phyloP scores from a whole-genome alignment of 2,888 invertebrate species.

The Drosophila percnosoma region DNA sequence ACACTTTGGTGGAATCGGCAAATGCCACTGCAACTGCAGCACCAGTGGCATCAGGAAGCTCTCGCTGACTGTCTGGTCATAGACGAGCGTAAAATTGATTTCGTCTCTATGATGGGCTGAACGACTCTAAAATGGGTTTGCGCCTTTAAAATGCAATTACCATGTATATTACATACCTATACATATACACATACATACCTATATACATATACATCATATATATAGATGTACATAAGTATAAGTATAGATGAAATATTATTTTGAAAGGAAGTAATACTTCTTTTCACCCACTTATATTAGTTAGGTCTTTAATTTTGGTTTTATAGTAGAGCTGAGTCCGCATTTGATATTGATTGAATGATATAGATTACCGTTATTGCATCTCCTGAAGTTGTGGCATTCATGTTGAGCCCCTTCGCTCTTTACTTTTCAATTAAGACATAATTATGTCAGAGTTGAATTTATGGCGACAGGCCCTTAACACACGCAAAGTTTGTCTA shows the following conservation, averaged over 20 bases:
- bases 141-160: conserved; percentile 58
- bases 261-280: no score
- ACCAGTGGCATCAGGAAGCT: conserved; percentile 2
- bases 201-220: not conserved
- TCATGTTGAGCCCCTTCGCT: conserved; percentile 2
- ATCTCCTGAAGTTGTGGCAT: conserved; percentile 45
- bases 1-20: conserved; percentile 57
- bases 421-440: conserved; percentile 74
- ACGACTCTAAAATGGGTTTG: conserved; percentile 59
- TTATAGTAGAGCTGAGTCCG: not conserved
- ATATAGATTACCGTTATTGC: conserved; percentile 44
- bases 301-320: not conserved
- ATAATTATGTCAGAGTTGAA: conserved; percentile 84
- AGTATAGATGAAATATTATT: no score
- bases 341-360: not conserved
- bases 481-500: conserved; percentile 69
- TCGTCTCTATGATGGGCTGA: conserved; percentile 69
- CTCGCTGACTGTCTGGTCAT: conserved; percentile 49
- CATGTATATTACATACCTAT: not conserved
- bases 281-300: not conserved
- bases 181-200: not conserved
- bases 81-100: conserved; percentile 83
- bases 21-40: conserved; percentile 10
- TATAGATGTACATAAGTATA: rapidly evolving
- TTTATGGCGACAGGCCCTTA: conserved; percentile 77